Evolutionary conservation across 2,888 invertebrate genomes (phyloP).

Genomic region (Ichneumoninae sp.): DNA sequence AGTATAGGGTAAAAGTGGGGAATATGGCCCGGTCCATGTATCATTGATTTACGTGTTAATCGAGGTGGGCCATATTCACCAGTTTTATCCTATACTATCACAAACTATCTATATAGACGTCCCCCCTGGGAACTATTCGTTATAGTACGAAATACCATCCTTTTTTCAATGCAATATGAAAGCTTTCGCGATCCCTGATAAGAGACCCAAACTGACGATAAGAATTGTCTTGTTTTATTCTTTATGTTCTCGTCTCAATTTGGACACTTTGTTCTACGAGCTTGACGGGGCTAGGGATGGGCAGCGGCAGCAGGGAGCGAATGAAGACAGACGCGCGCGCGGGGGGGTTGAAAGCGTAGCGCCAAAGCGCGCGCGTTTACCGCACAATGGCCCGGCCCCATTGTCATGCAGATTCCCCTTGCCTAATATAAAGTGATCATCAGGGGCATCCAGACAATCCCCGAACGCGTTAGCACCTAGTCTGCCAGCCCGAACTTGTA

Average conservation of each 20-base stretch:
- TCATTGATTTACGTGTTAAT: no score
- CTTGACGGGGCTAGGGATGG: constrained; percentile 32
- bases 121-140: no score
- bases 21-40: no score
- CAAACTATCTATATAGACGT: no score
- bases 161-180: no score
- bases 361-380: constrained; percentile 77
- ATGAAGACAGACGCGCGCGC: constrained; percentile 69
- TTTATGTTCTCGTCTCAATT: background rate
- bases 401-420: constrained; percentile 79
- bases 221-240: background rate
- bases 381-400: constrained; percentile 77
- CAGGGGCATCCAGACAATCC: constrained; percentile 76
- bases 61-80: no score
- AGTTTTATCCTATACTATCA: no score
- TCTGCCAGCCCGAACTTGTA: constrained; percentile 58
- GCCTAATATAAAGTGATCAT: constrained; percentile 81
- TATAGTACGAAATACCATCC: no score
- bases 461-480: constrained; percentile 74
- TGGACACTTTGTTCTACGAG: constrained; percentile 2
- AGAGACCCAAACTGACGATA: background rate
- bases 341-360: constrained; percentile 58
- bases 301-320: constrained; percentile 48
- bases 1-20: no score
- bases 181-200: background rate